phyloP scores from a whole-genome alignment of 2,797 vertebrate species.

The Sebastes steindachneri region DNA sequence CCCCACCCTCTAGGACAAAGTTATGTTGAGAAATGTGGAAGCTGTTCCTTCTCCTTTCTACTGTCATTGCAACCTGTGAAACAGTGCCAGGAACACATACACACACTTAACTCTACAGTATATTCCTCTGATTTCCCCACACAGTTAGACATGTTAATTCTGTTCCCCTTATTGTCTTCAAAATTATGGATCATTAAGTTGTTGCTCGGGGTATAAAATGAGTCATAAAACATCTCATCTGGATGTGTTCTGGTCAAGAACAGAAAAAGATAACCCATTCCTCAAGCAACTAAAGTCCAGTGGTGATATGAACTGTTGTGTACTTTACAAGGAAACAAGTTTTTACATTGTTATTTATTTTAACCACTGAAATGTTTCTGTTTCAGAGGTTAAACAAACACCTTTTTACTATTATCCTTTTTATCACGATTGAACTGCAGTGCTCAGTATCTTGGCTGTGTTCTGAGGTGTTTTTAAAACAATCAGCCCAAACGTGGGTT shows the following conservation, averaged over 20 bases:
- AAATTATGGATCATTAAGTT: background rate
- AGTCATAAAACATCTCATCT: background rate
- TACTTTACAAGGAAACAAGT: background rate
- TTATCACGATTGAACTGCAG: background rate
- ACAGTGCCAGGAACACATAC: background rate
- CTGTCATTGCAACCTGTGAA: background rate
- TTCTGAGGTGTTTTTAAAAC: background rate
- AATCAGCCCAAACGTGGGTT: background rate
- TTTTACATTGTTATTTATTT: background rate
- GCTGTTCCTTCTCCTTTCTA: background rate
- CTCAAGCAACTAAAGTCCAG: background rate
- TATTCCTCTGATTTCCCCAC: background rate
- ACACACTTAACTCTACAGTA: background rate
- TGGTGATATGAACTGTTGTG: background rate
- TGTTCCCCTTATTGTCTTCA: background rate
- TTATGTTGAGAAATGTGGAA: background rate
- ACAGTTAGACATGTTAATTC: background rate
- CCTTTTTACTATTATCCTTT: background rate
- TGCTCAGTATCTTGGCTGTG: background rate
- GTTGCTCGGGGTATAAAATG: background rate
- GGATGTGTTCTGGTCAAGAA: background rate
- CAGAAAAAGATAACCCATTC: background rate
- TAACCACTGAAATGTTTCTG: background rate
- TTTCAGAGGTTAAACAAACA: background rate
- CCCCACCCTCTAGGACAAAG: background rate